Percentiles rank a stretch among this genome's conserved stretches.
These are phyloP conservation scores for Aphis craccivora DNA, from an alignment of 1,140 invertebrate genomes.

Conservation along the genomic window DNA sequence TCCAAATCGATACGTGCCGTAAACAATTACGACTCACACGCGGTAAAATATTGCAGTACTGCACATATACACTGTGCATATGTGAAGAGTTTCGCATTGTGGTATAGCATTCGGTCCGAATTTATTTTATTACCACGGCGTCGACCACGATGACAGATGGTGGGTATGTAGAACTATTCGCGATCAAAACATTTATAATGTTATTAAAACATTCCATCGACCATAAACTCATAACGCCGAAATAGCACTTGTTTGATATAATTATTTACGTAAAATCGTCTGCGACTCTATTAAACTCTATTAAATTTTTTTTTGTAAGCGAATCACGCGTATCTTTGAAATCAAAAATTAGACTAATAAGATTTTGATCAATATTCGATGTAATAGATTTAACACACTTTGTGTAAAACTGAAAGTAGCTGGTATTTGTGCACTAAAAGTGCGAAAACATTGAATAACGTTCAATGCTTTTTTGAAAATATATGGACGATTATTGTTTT, in stretches of 20 bases:
- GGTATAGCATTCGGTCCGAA: neutral
- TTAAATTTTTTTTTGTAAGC: too few relatives aligned
- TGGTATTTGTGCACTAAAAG: too few relatives aligned
- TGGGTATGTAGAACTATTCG: neutral
- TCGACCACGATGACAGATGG: conserved; percentile 1
- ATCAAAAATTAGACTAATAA: neutral
- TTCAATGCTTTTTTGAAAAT: too few relatives aligned
- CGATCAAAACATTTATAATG: neutral
- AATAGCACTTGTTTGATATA: neutral
- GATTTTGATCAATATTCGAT: neutral
- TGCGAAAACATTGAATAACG: too few relatives aligned
- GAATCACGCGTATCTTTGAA: neutral
- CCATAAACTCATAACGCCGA: neutral
- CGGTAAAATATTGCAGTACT: neutral
- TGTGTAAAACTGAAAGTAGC: too few relatives aligned
- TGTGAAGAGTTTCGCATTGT: neutral
- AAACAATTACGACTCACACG: neutral
- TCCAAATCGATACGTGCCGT: neutral
- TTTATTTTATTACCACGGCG: neutral
- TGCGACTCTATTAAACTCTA: neutral
- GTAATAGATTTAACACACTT: neutral
- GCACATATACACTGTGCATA: neutral
- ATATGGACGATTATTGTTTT: too few relatives aligned
- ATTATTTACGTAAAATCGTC: neutral
- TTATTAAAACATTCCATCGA: neutral